A percentile compares a stretch with the other conserved stretches of the same genome.
These are phyloP conservation scores for Mesoclemmys tuberculata DNA, from an alignment of 2,113 vertebrate genomes.

Conservation along the genomic window DNA sequence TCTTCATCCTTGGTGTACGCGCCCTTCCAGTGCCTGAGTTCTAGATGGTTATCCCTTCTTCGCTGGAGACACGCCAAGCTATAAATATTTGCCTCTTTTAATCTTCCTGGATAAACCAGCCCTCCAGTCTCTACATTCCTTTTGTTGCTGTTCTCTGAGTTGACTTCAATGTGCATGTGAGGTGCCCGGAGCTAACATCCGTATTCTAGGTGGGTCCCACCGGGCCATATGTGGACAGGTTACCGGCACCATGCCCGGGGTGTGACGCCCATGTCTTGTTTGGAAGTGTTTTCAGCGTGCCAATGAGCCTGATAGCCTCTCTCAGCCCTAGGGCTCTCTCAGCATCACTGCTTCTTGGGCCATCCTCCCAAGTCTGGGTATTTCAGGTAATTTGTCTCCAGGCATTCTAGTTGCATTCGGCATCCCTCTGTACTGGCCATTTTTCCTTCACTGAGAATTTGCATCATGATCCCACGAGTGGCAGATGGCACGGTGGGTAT, in stretches of 20 bases:
- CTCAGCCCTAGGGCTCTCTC: background rate
- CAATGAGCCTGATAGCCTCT: background rate
- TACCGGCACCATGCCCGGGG: background rate
- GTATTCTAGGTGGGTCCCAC: background rate
- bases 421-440: background rate
- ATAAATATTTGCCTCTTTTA: background rate
- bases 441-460: background rate
- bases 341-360: background rate
- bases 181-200: too few relatives aligned
- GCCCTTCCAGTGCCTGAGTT: background rate
- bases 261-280: background rate
- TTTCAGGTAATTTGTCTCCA: background rate
- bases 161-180: background rate
- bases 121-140: background rate
- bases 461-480: background rate
- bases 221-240: background rate
- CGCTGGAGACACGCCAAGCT: background rate
- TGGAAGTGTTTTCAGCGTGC: background rate
- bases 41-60: background rate
- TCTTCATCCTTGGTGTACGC: background rate
- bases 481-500: fast-evolving
- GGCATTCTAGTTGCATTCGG: background rate
- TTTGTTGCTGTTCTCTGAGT: background rate
- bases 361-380: background rate
- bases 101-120: background rate